Conservation (phyloP, 2,888 invertebrate species). For the Parapristionchus giblindavisi region DNA sequence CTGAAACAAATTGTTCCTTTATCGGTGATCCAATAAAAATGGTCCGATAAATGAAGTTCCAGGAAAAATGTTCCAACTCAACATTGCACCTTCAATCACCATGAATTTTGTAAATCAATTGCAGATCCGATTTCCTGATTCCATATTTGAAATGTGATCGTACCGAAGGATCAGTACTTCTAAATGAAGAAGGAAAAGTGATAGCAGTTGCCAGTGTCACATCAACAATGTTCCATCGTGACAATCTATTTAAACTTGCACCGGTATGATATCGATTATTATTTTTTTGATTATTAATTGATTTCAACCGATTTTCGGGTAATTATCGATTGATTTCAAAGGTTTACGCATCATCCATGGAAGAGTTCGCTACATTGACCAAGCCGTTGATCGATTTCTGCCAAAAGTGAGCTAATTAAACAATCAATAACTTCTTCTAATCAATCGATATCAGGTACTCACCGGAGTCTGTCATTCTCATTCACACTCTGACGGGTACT, state of each 20-base stretch:
- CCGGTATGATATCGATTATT: background rate
- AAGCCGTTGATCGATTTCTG: background rate
- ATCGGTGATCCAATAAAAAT: too few species aligned
- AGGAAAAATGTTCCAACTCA: too few species aligned
- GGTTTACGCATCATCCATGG: constrained; percentile 13
- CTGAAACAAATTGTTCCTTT: too few species aligned
- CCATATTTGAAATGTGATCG: background rate
- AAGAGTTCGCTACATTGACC: background rate
- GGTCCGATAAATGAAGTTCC: too few species aligned
- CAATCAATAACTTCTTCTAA: background rate
- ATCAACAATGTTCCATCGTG: constrained; percentile 2
- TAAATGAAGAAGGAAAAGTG: constrained; percentile 1
- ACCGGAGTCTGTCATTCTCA: background rate
- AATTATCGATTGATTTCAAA: background rate
- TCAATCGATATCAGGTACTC: constrained; percentile 1
- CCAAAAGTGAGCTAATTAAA: background rate
- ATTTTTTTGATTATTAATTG: background rate
- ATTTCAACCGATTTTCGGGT: background rate
- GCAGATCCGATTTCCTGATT: constrained; percentile 15
- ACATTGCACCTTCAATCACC: too few species aligned
- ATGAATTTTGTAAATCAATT: too few species aligned
- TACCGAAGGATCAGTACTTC: background rate
- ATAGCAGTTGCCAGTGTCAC: background rate
- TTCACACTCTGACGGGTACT: constrained; percentile 10
- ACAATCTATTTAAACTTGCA: constrained; percentile 7